These are phyloP conservation scores for Petromus typicus DNA, from an alignment of 2,113 vertebrate genomes.

Conservation along the genomic window DNA sequence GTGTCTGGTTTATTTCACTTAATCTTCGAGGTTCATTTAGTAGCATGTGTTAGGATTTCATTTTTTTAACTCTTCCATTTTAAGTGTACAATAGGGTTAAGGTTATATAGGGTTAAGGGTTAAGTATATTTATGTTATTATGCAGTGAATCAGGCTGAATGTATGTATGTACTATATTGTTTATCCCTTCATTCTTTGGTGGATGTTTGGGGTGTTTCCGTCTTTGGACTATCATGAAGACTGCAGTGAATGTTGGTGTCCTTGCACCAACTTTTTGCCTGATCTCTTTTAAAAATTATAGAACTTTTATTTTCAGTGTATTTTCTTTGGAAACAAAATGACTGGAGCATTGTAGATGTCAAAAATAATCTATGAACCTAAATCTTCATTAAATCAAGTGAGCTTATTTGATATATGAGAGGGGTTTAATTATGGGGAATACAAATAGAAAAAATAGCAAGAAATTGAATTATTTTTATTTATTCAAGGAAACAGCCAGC, in stretches of 20 bases:
- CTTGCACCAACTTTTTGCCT: neutral
- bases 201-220: neutral
- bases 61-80: neutral
- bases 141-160: neutral
- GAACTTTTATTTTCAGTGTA: neutral
- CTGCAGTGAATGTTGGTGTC: neutral
- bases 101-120: too few relatives aligned
- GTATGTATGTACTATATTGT: neutral
- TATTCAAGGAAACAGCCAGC: slow-evolving; percentile 86
- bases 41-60: neutral
- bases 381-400: neutral
- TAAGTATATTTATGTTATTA: neutral
- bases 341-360: neutral
- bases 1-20: neutral
- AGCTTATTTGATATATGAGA: neutral
- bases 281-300: neutral
- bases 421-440: neutral
- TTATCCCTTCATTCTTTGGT: rapidly evolving
- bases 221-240: neutral
- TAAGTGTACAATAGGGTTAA: neutral
- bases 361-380: neutral
- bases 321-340: slow-evolving; percentile 17
- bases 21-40: neutral
- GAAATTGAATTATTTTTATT: slow-evolving; percentile 64
- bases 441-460: slow-evolving; percentile 45